These are phyloP conservation scores for Scomber colias DNA, from an alignment of 2,113 vertebrate genomes.

Conservation along the genomic window DNA sequence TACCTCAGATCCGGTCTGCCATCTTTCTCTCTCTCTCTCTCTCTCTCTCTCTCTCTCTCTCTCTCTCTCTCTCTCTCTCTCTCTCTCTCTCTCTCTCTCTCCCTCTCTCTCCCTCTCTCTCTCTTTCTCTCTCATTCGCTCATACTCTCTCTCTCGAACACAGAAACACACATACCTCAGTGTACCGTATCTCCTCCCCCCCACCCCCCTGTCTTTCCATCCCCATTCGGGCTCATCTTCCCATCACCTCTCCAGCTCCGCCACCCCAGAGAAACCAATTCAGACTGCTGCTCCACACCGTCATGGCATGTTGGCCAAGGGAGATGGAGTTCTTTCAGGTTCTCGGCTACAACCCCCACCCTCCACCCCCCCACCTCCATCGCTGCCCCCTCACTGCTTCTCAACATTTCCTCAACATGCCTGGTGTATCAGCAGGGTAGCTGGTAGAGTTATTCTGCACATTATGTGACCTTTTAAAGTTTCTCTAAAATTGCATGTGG, in stretches of 20 bases:
- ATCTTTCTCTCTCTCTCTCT: conserved; percentile 43
- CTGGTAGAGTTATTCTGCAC: conserved; percentile 64
- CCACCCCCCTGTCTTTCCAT: conserved; percentile 18
- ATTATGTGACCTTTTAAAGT: conserved; percentile 71
- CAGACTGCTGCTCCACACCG: conserved; percentile 74
- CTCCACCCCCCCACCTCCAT: conserved; percentile 13
- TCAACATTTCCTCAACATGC: conserved; percentile 70
- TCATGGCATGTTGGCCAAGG: conserved; percentile 82
- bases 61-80: conserved; percentile 14
- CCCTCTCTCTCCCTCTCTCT: conserved; percentile 25
- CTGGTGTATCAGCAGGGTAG: conserved; percentile 62
- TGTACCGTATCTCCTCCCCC: conserved; percentile 28
- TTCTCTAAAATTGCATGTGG: conserved; percentile 46
- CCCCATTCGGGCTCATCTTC: conserved; percentile 69
- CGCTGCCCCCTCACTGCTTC: conserved; percentile 53
- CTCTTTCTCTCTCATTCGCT: not conserved
- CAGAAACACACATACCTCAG: conserved; percentile 55
- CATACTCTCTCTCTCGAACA: conserved; percentile 19
- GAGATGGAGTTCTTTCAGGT: conserved; percentile 82
- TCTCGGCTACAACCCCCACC: conserved; percentile 59
- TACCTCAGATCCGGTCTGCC: conserved; percentile 57
- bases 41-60: conserved; percentile 10
- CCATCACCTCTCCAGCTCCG: conserved; percentile 71
- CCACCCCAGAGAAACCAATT: conserved; percentile 80
- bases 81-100: conserved; percentile 12